Evolutionary conservation across 2,797 vertebrate species (phyloP).

Genomic region (Trachops cirrhosus): DNA sequence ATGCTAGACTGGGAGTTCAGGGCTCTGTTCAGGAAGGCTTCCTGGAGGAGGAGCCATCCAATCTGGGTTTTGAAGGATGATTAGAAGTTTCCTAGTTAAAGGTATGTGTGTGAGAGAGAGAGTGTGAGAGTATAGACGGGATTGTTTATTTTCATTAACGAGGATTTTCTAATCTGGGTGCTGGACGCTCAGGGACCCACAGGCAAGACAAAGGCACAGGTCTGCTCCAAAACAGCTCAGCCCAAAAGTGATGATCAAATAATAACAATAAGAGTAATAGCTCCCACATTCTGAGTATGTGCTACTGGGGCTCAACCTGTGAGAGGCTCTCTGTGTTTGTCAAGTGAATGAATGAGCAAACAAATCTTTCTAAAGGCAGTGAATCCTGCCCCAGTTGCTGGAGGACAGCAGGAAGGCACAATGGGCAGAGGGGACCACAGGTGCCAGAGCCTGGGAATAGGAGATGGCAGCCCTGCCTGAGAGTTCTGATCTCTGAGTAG

Average conservation of each 20-base stretch:
- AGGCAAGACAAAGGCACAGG: background rate
- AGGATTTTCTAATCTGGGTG: background rate
- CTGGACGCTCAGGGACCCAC: background rate
- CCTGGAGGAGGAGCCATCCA: background rate
- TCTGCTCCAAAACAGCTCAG: background rate
- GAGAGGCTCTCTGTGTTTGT: background rate
- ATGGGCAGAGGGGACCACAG: too few species aligned
- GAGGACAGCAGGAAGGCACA: background rate
- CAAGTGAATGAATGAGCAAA: background rate
- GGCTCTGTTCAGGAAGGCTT: background rate
- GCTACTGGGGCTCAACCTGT: background rate
- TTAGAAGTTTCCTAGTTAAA: background rate
- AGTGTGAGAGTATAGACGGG: background rate
- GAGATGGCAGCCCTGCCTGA: background rate
- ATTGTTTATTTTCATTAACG: background rate
- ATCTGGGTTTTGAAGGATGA: background rate
- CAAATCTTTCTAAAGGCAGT: background rate
- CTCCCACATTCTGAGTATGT: background rate
- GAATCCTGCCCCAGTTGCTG: background rate
- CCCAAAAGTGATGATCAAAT: background rate
- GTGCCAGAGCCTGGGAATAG: background rate
- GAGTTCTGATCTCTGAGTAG: background rate
- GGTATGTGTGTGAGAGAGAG: background rate
- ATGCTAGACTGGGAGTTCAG: background rate
- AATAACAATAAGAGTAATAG: background rate